These are phyloP conservation scores for Limosa lapponica DNA, from an alignment of 2,797 vertebrate species.

Conservation along the genomic window DNA sequence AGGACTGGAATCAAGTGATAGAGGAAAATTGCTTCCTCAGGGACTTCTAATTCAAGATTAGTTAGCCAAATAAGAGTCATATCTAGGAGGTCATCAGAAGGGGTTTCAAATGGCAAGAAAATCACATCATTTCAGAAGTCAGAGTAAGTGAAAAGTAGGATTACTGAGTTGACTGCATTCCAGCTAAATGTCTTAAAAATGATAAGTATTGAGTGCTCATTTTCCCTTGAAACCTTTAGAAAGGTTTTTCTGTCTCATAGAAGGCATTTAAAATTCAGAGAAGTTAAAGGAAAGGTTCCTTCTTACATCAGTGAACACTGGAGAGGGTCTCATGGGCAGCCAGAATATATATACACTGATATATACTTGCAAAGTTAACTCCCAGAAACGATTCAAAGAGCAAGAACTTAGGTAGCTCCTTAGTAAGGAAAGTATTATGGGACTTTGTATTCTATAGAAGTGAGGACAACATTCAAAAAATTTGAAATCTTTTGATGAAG, in stretches of 20 bases:
- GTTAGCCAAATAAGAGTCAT: background rate
- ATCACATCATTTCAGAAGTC: background rate
- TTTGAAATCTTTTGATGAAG: background rate
- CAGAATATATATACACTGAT: too few species aligned
- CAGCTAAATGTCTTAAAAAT: background rate
- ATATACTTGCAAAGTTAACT: background rate
- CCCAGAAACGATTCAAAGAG: background rate
- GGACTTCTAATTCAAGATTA: background rate
- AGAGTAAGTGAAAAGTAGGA: background rate
- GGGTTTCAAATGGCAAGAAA: background rate
- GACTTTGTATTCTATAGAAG: background rate
- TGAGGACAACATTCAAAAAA: background rate
- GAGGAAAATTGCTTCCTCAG: background rate
- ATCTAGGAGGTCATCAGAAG: background rate
- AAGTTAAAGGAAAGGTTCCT: background rate
- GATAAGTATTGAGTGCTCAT: fast-evolving
- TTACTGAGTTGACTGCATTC: background rate
- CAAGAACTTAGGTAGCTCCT: background rate
- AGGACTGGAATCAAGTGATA: background rate
- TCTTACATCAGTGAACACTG: fast-evolving
- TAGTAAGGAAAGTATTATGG: background rate
- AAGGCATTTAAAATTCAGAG: background rate
- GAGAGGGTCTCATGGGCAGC: background rate
- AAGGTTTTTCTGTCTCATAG: background rate
- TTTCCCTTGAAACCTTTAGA: background rate